These are phyloP conservation scores for Macrosoma leucophasiata DNA, from an alignment of 2,888 invertebrate genomes.

Conservation along the genomic window DNA sequence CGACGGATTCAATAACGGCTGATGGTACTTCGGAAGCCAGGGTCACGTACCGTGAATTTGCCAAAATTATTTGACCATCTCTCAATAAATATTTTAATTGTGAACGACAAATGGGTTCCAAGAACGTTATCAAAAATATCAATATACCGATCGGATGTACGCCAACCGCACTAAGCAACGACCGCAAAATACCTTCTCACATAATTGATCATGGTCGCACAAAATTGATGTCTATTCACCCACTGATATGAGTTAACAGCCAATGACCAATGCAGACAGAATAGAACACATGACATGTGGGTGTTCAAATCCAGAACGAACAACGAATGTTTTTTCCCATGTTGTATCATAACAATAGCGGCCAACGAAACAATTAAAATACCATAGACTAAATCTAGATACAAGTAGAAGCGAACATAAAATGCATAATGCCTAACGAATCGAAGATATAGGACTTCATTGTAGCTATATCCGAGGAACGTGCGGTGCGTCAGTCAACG, in stretches of 20 bases:
- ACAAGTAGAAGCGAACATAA: slow-evolving; percentile 38
- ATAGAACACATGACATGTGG: slow-evolving; percentile 22
- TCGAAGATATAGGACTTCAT: slow-evolving; percentile 46
- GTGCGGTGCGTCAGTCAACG: slow-evolving; percentile 49
- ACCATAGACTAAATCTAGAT: slow-evolving; percentile 47
- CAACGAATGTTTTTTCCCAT: slow-evolving; percentile 33
- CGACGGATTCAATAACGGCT: slow-evolving; percentile 49
- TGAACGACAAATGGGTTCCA: too few relatives aligned
- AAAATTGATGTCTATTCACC: too few relatives aligned
- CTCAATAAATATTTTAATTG: too few relatives aligned
- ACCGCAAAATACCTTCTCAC: too few relatives aligned
- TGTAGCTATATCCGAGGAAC: slow-evolving; percentile 44
- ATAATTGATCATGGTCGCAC: too few relatives aligned
- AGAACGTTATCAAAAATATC: too few relatives aligned
- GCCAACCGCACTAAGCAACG: too few relatives aligned
- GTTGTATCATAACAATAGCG: slow-evolving; percentile 47
- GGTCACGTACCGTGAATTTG: too few relatives aligned
- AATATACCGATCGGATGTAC: too few relatives aligned
- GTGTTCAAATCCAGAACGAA: slow-evolving; percentile 26
- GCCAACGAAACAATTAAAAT: slow-evolving; percentile 44
- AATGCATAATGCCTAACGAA: slow-evolving; percentile 44
- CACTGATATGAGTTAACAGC: too few relatives aligned
- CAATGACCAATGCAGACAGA: too few relatives aligned
- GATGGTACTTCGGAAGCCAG: slow-evolving; percentile 48
- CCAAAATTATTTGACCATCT: too few relatives aligned